Evolutionary conservation across 2,797 vertebrate genomes (phyloP).

Genomic region (Platalea minor): DNA sequence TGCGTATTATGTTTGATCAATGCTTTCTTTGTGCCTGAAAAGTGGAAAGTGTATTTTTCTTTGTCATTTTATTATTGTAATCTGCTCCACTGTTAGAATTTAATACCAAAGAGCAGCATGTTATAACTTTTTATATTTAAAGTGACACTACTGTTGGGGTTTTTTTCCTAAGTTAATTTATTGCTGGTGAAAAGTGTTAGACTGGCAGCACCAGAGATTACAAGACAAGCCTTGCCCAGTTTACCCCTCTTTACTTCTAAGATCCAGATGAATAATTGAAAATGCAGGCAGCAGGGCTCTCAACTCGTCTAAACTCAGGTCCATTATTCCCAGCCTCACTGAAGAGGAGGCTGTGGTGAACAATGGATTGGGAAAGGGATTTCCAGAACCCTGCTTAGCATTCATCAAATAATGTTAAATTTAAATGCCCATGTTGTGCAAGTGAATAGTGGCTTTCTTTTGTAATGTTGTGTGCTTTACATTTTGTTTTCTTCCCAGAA

Average conservation of each 20-base stretch:
- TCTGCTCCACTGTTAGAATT: constrained; percentile 10
- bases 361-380: background rate
- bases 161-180: background rate
- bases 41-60: constrained; percentile 46
- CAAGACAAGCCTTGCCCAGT: background rate
- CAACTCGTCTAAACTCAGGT: background rate
- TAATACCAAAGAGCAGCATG: background rate
- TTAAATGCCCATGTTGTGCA: background rate
- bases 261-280: background rate
- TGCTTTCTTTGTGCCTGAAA: constrained; percentile 36
- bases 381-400: background rate
- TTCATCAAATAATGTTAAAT: background rate
- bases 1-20: constrained; percentile 39
- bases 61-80: constrained; percentile 59
- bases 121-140: constrained; percentile 13
- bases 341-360: background rate
- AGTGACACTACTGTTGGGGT: background rate
- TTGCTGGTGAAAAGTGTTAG: background rate
- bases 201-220: background rate
- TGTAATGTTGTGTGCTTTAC: fast-evolving
- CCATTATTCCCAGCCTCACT: background rate
- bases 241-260: background rate
- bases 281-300: background rate
- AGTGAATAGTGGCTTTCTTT: background rate
- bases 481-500: background rate